A percentile compares a stretch with the other conserved stretches of the same genome.
These are phyloP conservation scores for Actinostola sp. DNA, from an alignment of 92 coral and sea anemone genomes.

Conservation along the genomic window DNA sequence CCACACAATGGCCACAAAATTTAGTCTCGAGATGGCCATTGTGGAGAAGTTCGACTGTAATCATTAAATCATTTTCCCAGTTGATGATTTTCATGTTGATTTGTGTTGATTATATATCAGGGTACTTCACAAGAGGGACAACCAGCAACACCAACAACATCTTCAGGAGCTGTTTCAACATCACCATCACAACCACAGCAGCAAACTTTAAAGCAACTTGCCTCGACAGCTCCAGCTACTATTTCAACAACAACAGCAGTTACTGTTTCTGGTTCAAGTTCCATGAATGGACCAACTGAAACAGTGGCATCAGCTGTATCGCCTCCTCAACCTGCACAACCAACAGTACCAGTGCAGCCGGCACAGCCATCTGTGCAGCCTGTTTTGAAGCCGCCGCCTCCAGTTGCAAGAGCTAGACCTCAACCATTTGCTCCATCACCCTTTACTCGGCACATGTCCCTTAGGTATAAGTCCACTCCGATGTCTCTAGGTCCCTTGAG, in stretches of 20 bases:
- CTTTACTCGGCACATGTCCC: slow-evolving; percentile 96
- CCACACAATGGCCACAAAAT: too few species aligned
- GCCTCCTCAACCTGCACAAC: slow-evolving; percentile 41
- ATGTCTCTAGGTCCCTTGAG: slow-evolving; percentile 85
- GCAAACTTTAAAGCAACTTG: slow-evolving; percentile 40
- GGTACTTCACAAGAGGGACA: slow-evolving; percentile 18
- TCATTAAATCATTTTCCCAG: too few species aligned
- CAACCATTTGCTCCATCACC: slow-evolving; percentile 95
- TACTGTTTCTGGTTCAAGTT: slow-evolving; percentile 26
- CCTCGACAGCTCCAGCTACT: slow-evolving; percentile 52
- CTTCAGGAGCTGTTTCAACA: slow-evolving; percentile 29
- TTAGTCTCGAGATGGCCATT: too few species aligned
- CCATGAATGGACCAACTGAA: slow-evolving; percentile 58
- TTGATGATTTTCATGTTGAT: not conserved
- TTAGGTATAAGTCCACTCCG: slow-evolving; percentile 94
- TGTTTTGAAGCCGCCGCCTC: slow-evolving; percentile 81
- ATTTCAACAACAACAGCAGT: slow-evolving; percentile 46
- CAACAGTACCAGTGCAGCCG: slow-evolving; percentile 21
- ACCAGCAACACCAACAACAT: slow-evolving; percentile 36
- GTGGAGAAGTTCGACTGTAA: too few species aligned
- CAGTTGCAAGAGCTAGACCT: slow-evolving; percentile 90
- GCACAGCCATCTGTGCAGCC: slow-evolving; percentile 62
- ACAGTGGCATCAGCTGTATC: slow-evolving; percentile 18
- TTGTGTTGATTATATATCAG: not conserved
- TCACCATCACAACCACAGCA: slow-evolving; percentile 37